These are phyloP conservation scores for Priocnemis perturbator DNA, from an alignment of 2,888 invertebrate species.

Conservation along the genomic window DNA sequence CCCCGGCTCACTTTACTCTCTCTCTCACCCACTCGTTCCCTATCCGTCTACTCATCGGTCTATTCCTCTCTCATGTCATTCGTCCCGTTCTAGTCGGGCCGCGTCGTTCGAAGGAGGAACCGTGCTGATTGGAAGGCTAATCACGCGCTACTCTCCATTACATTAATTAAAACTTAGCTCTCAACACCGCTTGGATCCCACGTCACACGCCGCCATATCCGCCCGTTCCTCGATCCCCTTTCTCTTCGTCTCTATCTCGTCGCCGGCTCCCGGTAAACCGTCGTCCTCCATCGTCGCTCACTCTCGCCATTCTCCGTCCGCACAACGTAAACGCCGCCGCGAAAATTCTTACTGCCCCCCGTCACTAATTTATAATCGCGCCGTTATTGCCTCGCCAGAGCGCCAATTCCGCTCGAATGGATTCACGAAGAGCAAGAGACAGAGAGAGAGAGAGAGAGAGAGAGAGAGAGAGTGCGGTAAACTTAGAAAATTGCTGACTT, in stretches of 20 bases:
- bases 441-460: no score
- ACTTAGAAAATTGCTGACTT: no score
- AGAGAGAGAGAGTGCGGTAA: no score
- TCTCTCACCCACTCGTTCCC: not conserved
- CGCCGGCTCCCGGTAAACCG: no score
- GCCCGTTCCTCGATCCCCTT: constrained; percentile 6
- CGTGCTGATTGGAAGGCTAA: constrained; percentile 66
- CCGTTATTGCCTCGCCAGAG: no score
- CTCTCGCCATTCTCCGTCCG: no score
- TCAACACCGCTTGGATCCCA: constrained; percentile 53
- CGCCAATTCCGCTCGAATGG: no score
- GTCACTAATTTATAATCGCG: no score
- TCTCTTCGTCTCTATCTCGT: not conserved
- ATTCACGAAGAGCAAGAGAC: no score
- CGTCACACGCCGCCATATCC: constrained; percentile 35
- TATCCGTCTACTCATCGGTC: not conserved
- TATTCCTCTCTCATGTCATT: not conserved
- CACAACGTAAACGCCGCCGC: no score
- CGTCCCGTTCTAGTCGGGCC: constrained; percentile 11
- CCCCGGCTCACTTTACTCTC: not conserved
- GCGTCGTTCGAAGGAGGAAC: constrained; percentile 37
- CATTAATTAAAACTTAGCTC: constrained; percentile 72
- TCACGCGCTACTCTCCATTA: constrained; percentile 71
- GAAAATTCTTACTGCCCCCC: no score
- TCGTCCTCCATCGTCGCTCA: no score